A percentile compares a stretch with the other conserved stretches of the same genome.
Conservation (phyloP, 1,140 invertebrate genomes). For the Asbolus verrucosus region DNA sequence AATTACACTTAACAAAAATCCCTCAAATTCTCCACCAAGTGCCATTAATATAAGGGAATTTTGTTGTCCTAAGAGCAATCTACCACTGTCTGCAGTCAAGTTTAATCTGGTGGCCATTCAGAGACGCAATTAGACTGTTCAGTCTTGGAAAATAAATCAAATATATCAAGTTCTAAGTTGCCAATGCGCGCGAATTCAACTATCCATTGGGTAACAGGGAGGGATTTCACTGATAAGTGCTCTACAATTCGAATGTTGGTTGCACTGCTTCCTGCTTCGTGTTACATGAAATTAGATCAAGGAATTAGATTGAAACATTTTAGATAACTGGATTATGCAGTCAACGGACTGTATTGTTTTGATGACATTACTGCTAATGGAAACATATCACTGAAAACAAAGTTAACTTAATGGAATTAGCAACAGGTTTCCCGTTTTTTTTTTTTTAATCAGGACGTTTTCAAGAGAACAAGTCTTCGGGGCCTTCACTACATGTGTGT, state of each 20-base stretch:
- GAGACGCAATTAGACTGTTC: constrained; percentile 18
- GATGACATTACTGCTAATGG: constrained; percentile 13
- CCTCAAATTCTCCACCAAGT: no score
- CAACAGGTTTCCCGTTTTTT: constrained; percentile 16
- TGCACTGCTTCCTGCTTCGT: constrained; percentile 1
- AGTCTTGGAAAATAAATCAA: constrained; percentile 1
- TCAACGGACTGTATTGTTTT: constrained; percentile 14
- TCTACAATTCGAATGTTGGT: constrained; percentile 8
- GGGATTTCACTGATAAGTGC: constrained; percentile 9
- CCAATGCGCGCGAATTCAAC: neutral
- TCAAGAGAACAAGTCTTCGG: constrained; percentile 10
- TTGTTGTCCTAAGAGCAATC: constrained; percentile 1
- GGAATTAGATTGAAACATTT: constrained; percentile 25
- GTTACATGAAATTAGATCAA: constrained; percentile 3
- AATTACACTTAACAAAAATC: no score
- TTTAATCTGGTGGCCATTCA: constrained; percentile 5
- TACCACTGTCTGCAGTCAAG: neutral
- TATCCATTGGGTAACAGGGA: neutral
- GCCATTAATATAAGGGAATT: no score
- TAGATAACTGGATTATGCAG: constrained; percentile 27
- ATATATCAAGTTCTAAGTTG: constrained; percentile 11
- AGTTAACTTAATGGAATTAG: constrained; percentile 9
- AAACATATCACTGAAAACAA: constrained; percentile 27
- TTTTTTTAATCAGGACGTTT: neutral
- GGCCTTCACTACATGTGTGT: constrained; percentile 9